Evolutionary conservation across 92 coral and sea anemone species (phyloP).

Genomic region (Umimayanthus chanpuru): DNA sequence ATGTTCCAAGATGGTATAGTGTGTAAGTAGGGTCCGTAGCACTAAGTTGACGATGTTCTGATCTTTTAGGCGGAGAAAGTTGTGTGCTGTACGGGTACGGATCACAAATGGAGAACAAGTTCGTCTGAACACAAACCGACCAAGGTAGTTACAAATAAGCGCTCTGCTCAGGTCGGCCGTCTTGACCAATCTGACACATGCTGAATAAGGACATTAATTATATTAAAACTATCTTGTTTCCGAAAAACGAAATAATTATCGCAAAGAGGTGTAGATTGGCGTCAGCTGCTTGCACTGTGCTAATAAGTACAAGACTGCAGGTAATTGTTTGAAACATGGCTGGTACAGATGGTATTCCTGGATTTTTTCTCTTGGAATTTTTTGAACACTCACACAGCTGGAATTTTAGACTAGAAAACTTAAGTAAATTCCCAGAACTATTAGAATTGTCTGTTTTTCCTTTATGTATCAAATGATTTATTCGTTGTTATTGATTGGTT

Average conservation of each 20-base stretch:
- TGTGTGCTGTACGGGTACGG: slow-evolving; percentile 68
- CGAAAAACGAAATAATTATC: no score
- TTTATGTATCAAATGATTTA: no score
- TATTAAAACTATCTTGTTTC: not conserved
- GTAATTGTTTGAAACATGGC: no score
- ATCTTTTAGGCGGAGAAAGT: slow-evolving; percentile 74
- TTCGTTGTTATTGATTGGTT: no score
- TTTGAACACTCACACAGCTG: no score
- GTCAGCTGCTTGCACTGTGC: not conserved
- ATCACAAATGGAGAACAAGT: slow-evolving; percentile 16
- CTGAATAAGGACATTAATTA: no score
- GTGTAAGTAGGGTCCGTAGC: not conserved
- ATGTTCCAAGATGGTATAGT: not conserved
- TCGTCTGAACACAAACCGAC: slow-evolving; percentile 26
- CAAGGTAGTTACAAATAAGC: slow-evolving; percentile 20
- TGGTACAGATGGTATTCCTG: no score
- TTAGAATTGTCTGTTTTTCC: no score
- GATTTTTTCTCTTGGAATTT: no score
- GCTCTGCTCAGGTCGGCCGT: not conserved
- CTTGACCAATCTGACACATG: not conserved
- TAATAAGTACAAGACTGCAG: not conserved
- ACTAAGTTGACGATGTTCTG: not conserved
- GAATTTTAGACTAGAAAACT: no score
- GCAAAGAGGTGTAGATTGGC: not conserved
- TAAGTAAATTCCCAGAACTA: no score